Evolutionary conservation across 2,797 vertebrate genomes (phyloP).

Genomic region (Enteromius unitaeniatus): DNA sequence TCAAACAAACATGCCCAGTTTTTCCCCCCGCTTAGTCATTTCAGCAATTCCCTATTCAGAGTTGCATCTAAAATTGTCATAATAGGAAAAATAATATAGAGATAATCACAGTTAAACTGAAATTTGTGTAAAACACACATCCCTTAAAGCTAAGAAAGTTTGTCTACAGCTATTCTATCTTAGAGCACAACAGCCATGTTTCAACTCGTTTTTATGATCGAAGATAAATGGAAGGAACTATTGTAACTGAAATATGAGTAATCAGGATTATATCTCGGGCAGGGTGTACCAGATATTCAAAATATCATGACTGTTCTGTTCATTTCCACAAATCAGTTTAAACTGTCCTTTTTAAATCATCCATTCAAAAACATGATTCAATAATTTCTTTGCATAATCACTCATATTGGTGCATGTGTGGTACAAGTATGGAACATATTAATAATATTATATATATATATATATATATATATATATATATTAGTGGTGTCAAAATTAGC

Average conservation of each 20-base stretch:
- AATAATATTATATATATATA: not conserved
- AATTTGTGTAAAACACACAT: constrained; percentile 15
- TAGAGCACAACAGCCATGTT: constrained; percentile 50
- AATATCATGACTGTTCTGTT: not conserved
- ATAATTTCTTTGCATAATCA: not conserved
- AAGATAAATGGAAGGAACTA: constrained; percentile 35
- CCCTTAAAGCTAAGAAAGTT: constrained; percentile 39
- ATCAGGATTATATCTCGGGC: constrained; percentile 25
- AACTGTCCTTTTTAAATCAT: not conserved
- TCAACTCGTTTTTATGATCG: constrained; percentile 48
- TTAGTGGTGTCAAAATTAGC: too few relatives aligned
- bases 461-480: too few relatives aligned
- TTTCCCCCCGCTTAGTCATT: not conserved
- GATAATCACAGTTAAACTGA: constrained; percentile 19
- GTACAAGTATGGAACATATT: not conserved
- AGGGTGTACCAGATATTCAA: not conserved
- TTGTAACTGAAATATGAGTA: constrained; percentile 49
- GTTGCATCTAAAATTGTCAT: not conserved
- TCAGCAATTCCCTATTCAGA: not conserved
- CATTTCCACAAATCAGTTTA: not conserved
- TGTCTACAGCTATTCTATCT: constrained; percentile 39
- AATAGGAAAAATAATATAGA: not conserved
- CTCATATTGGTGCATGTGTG: not conserved
- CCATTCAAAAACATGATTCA: not conserved
- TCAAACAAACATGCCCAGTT: not conserved